Conservation (phyloP, 37 sponge, comb jelly and placozoan species). For the Diacarnus erythraeanus region DNA sequence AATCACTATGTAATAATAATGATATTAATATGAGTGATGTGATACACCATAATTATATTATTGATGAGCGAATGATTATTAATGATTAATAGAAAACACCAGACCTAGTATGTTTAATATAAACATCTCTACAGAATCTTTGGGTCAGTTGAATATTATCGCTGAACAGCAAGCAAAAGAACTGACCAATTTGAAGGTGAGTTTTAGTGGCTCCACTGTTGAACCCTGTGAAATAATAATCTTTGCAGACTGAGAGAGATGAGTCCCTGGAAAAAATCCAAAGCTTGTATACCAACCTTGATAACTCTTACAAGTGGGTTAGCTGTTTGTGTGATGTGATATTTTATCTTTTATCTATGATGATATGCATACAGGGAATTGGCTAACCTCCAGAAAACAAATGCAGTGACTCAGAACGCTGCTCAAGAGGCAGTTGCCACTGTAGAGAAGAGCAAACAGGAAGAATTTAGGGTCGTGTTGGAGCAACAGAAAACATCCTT, state of each 20-base stretch:
- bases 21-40: no score
- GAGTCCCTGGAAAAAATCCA: constrained; percentile 60
- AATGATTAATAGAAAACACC: no score
- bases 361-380: constrained; percentile 57
- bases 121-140: constrained; percentile 50
- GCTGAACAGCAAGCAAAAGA: constrained; percentile 86
- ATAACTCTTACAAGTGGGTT: constrained; percentile 79
- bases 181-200: constrained; percentile 68
- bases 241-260: constrained; percentile 61
- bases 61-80: no score
- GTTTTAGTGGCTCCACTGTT: background rate
- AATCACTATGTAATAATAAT: no score
- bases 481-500: constrained; percentile 53
- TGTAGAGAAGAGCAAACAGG: constrained; percentile 70
- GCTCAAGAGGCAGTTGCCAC: constrained; percentile 74
- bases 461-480: constrained; percentile 60
- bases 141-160: constrained; percentile 69
- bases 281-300: constrained; percentile 76
- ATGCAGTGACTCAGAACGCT: constrained; percentile 71
- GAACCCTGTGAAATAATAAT: no score
- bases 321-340: background rate
- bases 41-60: no score
- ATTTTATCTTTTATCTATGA: background rate
- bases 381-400: constrained; percentile 75
- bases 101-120: background rate